Percentiles rank a stretch among this genome's conserved stretches.
Evolutionary conservation across 2,113 vertebrate genomes (phyloP).

Genomic region (Colinus virginianus): DNA sequence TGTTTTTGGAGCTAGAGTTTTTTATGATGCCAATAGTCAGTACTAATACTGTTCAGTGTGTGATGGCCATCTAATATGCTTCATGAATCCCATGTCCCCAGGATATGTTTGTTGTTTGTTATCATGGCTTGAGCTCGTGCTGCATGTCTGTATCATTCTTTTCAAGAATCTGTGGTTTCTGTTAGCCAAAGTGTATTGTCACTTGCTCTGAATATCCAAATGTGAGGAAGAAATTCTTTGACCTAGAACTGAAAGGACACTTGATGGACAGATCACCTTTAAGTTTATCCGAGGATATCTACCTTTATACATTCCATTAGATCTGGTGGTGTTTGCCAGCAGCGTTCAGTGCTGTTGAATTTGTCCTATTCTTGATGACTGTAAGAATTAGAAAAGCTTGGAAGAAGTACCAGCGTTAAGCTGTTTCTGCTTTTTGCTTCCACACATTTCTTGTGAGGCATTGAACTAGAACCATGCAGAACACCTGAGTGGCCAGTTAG

Average conservation of each 20-base stretch:
- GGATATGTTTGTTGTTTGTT: background rate
- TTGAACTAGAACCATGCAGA: background rate
- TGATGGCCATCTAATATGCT: background rate
- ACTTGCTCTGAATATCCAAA: background rate
- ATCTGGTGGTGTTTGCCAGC: background rate
- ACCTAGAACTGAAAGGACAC: background rate
- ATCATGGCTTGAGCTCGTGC: background rate
- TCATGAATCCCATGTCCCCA: fast-evolving
- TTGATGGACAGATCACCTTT: background rate
- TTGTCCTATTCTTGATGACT: background rate
- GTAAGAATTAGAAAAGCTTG: background rate
- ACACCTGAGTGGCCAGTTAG: background rate
- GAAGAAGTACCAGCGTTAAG: background rate
- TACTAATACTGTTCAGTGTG: background rate
- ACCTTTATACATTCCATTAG: background rate
- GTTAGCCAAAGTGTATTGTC: background rate
- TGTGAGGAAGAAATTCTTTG: background rate
- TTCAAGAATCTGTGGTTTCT: background rate
- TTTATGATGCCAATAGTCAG: background rate
- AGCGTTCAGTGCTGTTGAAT: background rate
- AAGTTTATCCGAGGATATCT: background rate
- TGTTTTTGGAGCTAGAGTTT: background rate
- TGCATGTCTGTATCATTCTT: fast-evolving
- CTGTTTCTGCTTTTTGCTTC: background rate
- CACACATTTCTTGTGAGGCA: fast-evolving